Conservation (phyloP, 2,888 invertebrate species). For the Oasisia sp. region DNA sequence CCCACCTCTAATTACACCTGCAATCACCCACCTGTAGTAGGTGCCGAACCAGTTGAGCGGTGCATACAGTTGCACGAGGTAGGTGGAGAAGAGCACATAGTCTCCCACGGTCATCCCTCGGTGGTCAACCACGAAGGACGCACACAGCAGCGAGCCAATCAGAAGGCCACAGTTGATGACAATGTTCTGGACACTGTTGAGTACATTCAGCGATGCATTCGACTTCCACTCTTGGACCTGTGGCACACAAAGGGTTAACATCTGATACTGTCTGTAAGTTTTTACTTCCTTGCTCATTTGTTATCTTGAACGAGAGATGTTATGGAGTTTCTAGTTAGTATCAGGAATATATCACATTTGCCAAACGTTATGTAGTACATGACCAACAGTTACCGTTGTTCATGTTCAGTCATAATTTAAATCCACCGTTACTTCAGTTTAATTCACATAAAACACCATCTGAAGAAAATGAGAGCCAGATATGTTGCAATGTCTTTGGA, state of each 20-base stretch:
- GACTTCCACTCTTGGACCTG: conserved; percentile 80
- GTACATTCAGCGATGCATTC: conserved; percentile 83
- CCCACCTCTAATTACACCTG: conserved; percentile 59
- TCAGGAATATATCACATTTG: no score
- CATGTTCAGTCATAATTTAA: no score
- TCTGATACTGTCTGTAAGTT: conserved; percentile 74
- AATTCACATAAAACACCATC: no score
- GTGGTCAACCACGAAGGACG: conserved; percentile 76
- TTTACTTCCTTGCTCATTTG: no score
- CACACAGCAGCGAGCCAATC: conserved; percentile 87
- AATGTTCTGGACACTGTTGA: conserved; percentile 91
- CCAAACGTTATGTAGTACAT: no score
- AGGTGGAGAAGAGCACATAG: conserved; percentile 94
- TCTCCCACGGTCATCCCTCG: conserved; percentile 85
- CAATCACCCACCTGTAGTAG: conserved; percentile 82
- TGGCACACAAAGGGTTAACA: neutral
- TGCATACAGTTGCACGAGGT: conserved; percentile 90
- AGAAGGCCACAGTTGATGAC: conserved; percentile 88
- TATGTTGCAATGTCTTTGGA: neutral
- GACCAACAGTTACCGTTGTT: no score
- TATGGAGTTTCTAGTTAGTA: no score
- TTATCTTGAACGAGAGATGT: no score
- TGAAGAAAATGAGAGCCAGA: no score
- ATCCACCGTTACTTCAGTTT: no score
- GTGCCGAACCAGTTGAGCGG: conserved; percentile 98